Evolutionary conservation across 2,888 invertebrate species (phyloP).

Genomic region (Dusona sp.): DNA sequence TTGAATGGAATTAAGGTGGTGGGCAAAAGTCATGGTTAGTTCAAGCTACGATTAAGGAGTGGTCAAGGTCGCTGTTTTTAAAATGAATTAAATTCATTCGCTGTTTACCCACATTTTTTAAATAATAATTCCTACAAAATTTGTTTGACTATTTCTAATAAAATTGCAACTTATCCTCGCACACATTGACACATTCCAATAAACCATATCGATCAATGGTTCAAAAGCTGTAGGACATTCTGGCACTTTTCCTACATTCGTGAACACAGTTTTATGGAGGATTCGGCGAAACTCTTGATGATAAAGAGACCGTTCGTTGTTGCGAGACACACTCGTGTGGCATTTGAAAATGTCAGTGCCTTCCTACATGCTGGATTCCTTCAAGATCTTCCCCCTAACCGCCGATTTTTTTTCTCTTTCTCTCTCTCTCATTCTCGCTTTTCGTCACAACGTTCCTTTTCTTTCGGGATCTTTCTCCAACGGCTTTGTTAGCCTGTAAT

Average conservation of each 20-base stretch:
- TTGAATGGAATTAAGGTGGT: not conserved
- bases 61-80: not conserved
- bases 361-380: conserved; percentile 77
- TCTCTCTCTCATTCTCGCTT: conserved; percentile 28
- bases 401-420: not conserved
- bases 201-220: not conserved
- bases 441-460: conserved; percentile 29
- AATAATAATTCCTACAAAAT: not conserved
- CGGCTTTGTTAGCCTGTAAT: not conserved
- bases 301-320: conserved; percentile 74
- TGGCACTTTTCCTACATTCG: not conserved
- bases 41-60: not conserved
- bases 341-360: conserved; percentile 83
- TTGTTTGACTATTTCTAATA: not conserved
- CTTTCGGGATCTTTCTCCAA: conserved; percentile 10
- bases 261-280: conserved; percentile 6
- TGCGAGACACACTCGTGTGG: conserved; percentile 73
- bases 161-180: no score
- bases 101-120: no score
- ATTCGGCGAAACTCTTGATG: conserved; percentile 55
- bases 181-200: not conserved
- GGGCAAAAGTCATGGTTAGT: not conserved
- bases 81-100: no score
- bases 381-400: conserved; percentile 32
- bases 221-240: not conserved